Conservation (phyloP, 2,888 invertebrate genomes). For the Yponomeuta malinellus region DNA sequence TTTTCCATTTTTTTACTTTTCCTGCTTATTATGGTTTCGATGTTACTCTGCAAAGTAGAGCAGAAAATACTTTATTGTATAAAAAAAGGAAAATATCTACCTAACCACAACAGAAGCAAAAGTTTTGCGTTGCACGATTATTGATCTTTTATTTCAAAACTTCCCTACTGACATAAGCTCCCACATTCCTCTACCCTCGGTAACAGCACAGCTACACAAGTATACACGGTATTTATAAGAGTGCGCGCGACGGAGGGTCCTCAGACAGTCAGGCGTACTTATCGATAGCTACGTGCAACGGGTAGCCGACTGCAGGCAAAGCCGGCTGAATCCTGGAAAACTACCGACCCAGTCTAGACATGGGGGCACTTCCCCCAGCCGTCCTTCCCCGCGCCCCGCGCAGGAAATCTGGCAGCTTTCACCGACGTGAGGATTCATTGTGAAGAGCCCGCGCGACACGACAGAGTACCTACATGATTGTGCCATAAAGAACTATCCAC, state of each 20-base stretch:
- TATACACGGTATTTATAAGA: conserved; percentile 39
- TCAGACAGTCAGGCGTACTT: conserved; percentile 52
- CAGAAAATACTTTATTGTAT: no score
- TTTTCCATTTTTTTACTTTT: no score
- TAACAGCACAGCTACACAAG: conserved; percentile 23
- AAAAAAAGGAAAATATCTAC: no score
- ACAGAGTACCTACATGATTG: conserved; percentile 48
- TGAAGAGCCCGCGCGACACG: conserved; percentile 58
- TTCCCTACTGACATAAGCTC: conserved; percentile 47
- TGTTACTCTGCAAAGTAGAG: no score
- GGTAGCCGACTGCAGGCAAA: conserved; percentile 65
- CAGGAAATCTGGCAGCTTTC: conserved; percentile 44
- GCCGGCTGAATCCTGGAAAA: conserved; percentile 74
- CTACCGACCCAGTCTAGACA: conserved; percentile 77
- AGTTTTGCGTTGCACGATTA: not conserved
- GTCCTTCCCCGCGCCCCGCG: conserved; percentile 30
- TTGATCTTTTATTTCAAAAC: conserved; percentile 15
- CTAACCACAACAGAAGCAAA: no score
- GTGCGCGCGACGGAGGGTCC: conserved; percentile 54
- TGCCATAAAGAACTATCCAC: conserved; percentile 44
- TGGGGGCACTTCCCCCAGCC: conserved; percentile 68
- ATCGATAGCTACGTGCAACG: conserved; percentile 52
- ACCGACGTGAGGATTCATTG: conserved; percentile 52
- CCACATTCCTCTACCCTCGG: conserved; percentile 33
- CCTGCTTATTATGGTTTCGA: no score